Evolutionary conservation across 2,888 invertebrate genomes (phyloP), one percentile per base, ranked within the genome.

Genomic region (Pseudoips prasinana): DNA sequence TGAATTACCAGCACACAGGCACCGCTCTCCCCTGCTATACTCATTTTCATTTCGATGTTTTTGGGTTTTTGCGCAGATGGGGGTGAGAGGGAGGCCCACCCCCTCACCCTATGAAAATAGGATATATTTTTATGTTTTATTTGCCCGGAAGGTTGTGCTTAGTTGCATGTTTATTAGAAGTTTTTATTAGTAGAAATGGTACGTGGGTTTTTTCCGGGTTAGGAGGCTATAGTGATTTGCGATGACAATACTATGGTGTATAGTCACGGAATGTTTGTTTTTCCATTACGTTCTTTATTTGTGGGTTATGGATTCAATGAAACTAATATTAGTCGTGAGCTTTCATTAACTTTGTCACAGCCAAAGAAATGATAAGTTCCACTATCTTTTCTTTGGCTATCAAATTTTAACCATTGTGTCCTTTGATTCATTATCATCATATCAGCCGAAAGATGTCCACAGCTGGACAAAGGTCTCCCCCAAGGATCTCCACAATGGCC

Each of bases 11-110:
- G 86, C 88, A 87, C 85, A 86, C 72, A 64, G 61, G 64, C 68
- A 60, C 61, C 53, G 49, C 33, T 57, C 77, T 74, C 64, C 84
- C 82, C 78, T 67, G 64, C 78, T 82, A 86, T 85, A 85, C 88
- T 89, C 88, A 89, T 88, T 89, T 88, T 88, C 88, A 87, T 86
- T 87, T 86, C 86, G 88, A 87, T 89, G 89, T 89, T 89, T 89
- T 89, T 83, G 88, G 87, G 89, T 89, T 89, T 89, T 89, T 89
- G 89, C 89, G 88, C 88, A 87, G 82, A 71, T 68, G 70, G 79
- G 80, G 73, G 61, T 66, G 56, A 58, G 51, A 49, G 49, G 35
- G 50, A 56, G 23, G 41, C 52, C 61, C 73, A 65, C 75, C 82
- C 81, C 84, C 75, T 70, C 89, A 76, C 85, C 87, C 88, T 86